phyloP scores from a whole-genome alignment of 2,888 invertebrate genomes.

The Tortrix viridana region DNA sequence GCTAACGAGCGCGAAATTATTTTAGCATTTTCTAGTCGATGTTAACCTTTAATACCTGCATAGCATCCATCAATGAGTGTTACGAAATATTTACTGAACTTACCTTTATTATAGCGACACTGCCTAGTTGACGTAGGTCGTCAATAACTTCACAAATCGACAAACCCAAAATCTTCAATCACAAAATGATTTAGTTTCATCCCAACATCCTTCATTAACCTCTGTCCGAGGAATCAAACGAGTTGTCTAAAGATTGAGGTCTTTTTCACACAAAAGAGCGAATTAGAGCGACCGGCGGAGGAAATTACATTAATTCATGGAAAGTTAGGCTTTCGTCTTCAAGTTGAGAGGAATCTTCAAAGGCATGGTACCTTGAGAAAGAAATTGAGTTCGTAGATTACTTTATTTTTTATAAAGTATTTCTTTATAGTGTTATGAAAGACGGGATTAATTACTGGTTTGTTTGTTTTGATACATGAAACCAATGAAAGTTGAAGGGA shows the following conservation, averaged over 20 bases:
- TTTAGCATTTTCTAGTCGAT: too few relatives aligned
- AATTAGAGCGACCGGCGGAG: slow-evolving; percentile 20
- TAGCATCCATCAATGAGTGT: too few relatives aligned
- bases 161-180: not conserved
- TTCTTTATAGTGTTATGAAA: slow-evolving; percentile 8
- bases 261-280: slow-evolving; percentile 32
- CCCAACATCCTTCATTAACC: slow-evolving; percentile 19
- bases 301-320: slow-evolving; percentile 30
- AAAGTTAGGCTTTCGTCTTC: slow-evolving; percentile 26
- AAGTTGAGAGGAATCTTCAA: slow-evolving; percentile 27
- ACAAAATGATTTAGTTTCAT: slow-evolving; percentile 21
- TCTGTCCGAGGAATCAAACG: slow-evolving; percentile 23
- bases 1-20: too few relatives aligned
- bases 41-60: too few relatives aligned
- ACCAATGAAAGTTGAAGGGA: too few relatives aligned
- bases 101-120: too few relatives aligned
- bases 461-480: not conserved
- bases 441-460: not conserved
- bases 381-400: slow-evolving; percentile 25
- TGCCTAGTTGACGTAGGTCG: too few relatives aligned
- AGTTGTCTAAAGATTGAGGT: slow-evolving; percentile 28
- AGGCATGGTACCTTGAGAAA: slow-evolving; percentile 15
- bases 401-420: slow-evolving; percentile 12
- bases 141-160: not conserved
- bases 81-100: too few relatives aligned